Evolutionary conservation across 2,888 invertebrate species (phyloP), one percentile per base, ranked within the genome.

Genomic region (Apotomis betuletana): DNA sequence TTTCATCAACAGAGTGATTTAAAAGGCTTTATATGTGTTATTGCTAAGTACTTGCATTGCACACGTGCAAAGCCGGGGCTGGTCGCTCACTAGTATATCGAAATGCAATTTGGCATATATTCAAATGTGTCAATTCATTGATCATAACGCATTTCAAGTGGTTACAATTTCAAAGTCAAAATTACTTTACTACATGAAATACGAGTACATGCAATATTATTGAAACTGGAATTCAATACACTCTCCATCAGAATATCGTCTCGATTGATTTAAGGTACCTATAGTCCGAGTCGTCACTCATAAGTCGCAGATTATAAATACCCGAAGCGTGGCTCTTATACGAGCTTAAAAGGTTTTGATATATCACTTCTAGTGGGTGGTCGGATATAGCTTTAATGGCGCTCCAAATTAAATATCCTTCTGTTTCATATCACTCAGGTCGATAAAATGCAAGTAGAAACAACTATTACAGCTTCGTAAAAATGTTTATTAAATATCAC

Each of bases 401-500:
- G 75, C 76, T 77, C 71, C 72, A 69, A 74, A 75, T 74, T 69
- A 68, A 67, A 70, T 77, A 77, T 76, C 76, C 76, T 74, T 76
- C 74, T 75, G 72, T 72, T 72, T 72, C 59, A 68, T 68, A 68
- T 72, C 72, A 72, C 55, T 38, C n/a, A 5, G 63, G 15, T 27
- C 52, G 58, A 59, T 63, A 68, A 59, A 72, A 57, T 60, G 13
- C 13, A 59, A 51, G 27, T 36, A 70, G 60, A 38, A 70, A 67
- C 54, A 27, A 65, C 60, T 9, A 67, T 55, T 67, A 62, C 67
- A 68, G 67, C 54, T 68, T 63, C 68, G 58, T 72, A 68, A 58
- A 68, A 59, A 63, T 59, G 79, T 81, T 77, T 75, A 78, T 77
- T 83, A 84, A 83, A 84, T 84, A 84, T 84, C 84, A 84, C 84